Evolutionary conservation across 2,113 vertebrate species (phyloP).

Genomic region (Sus scrofa): T2T-Sscrofa CM000827.6:81835501-81836000

Average conservation of each 20-base stretch:
- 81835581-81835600: slow-evolving; percentile 79
- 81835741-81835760: neutral
- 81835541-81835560: slow-evolving; percentile 80
- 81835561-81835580: slow-evolving; percentile 79
- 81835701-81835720: neutral
- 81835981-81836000: neutral
- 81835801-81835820: slow-evolving; percentile 42
- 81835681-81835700: neutral
- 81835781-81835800: slow-evolving; percentile 58
- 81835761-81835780: slow-evolving; percentile 3
- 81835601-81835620: slow-evolving; percentile 82
- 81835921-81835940: neutral
- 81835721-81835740: slow-evolving; percentile 34
- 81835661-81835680: neutral
- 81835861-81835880: neutral
- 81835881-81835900: neutral
- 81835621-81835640: slow-evolving; percentile 85
- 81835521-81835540: slow-evolving; percentile 77
- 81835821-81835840: slow-evolving; percentile 20
- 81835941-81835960: neutral
- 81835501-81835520: slow-evolving; percentile 63
- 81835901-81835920: neutral
- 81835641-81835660: slow-evolving; percentile 82
- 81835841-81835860: neutral
- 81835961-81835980: neutral